Percentiles rank a stretch among this genome's conserved stretches.
Evolutionary conservation across 1,140 invertebrate species (phyloP).

Genomic region (Apocrypta bakeri): DNA sequence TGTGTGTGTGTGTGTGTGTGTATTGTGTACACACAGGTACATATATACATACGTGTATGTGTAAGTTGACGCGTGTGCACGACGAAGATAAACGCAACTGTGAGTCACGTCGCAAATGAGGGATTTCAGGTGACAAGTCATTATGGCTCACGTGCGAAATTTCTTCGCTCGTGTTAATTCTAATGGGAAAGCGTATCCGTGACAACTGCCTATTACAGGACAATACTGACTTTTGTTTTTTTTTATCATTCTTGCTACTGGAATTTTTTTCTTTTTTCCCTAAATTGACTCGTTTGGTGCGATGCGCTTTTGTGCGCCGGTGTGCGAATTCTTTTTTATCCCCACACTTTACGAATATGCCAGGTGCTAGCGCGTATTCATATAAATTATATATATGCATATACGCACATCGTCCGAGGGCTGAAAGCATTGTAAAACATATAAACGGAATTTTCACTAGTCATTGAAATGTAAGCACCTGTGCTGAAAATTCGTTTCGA

Average conservation of each 20-base stretch:
- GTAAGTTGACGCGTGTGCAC: too few species aligned
- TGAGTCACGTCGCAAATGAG: conserved; percentile 7
- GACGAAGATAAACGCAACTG: neutral
- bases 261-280: neutral
- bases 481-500: too few species aligned
- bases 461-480: too few species aligned
- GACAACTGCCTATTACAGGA: neutral
- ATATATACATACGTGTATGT: too few species aligned
- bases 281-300: neutral
- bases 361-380: too few species aligned
- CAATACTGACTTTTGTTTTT: neutral
- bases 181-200: neutral
- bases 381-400: too few species aligned
- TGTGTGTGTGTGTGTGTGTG: too few species aligned
- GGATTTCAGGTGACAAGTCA: neutral
- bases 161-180: neutral
- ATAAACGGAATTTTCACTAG: too few species aligned
- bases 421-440: too few species aligned
- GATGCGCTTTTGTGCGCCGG: neutral
- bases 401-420: too few species aligned
- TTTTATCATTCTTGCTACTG: neutral
- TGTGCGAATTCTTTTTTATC: neutral
- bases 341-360: neutral
- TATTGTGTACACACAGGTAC: too few species aligned
- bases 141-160: neutral